Base-by-base conservation (phyloP, 2,888 invertebrate genomes). In the Epinotia demarniana region DNA sequence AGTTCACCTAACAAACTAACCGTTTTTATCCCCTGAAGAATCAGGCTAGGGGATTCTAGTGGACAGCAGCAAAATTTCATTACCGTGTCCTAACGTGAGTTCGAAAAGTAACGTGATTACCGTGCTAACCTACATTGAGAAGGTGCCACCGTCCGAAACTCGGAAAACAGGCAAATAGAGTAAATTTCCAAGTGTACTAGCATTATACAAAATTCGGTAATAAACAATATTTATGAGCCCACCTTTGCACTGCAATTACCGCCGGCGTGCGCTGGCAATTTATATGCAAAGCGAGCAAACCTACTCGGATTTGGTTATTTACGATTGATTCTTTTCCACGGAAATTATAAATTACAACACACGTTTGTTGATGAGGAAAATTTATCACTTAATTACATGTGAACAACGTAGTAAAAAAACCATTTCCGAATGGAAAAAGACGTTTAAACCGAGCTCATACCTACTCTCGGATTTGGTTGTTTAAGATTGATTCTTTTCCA, bases 211-310 rank as follows among this genome's bases (percentile, higher is more conserved):
- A 72, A 71, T 75, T 75, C 43, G 71, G 75, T 71, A 66, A 75
- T 75, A 75, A 75, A 75, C 71, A 75, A 72, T 75, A 75, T 75
- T 75, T 75, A 75, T 72, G 75, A 61, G 55, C 46, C 46, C 75
- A 75, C 75, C 75, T 75, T 72, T 67, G 75, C 75, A 71, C 75
- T 75, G 75, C 75, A 75, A 75, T 75, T 75, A 75, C 75, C 57
- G 43, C 19, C 43, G 53, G 63, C 57, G 71, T 46, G 75, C 70
- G 16, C 70, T 43, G 16, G 46, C 75, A 75, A 75, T 75, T 75
- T 75, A 75, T 75, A 75, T 75, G 75, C 63, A 75, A 75, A 75
- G 49, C 75, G 57, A 49, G 70, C 66, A 58, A 72, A 72, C 72
- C 67, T 73, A 72, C 64, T 53, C 46, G 64, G 70, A 70, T 75